Base-by-base conservation (phyloP, 1,140 invertebrate species). In the Diuraphis noxia region DNA sequence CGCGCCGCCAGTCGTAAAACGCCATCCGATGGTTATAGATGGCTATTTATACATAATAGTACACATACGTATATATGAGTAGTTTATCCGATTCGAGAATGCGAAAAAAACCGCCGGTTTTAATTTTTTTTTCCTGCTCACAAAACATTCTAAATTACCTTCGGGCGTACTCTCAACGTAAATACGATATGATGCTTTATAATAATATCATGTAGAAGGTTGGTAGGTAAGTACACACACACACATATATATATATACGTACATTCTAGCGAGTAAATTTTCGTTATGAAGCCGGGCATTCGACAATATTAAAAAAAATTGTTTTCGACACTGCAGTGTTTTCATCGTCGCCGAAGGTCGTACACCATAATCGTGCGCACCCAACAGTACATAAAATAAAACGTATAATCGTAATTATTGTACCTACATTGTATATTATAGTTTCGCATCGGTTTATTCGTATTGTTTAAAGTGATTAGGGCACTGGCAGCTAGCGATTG, bases 401-500 rank as follows among this genome's bases (percentile, higher is more conserved):
- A 72, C 17, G 30, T 79, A 23, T 79, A 21, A 38, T 38, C 36
- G 77, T 38, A 36, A n/a, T 2, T 36, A 19, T 34, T 1, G n/a
- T n/a, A n/a, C n/a, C n/a, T 7, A 21, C n/a, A 77, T 36, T 34
- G 6, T 36, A 30, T 56, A 63, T n/a, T 72, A 72, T 72, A 72
- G 56, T 72, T 72, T 72, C 56, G 56, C 56, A 72, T 72, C 30
- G 56, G 56, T 72, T n/a, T 72, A n/a, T 72, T 72, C 56, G 56
- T 72, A 81, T 81, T 81, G 81, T 84, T 43, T 43, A n/a, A 84
- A 84, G 40, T 84, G 81, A 84, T 41, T 84, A 40, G 81, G 81
- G 81, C 25, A 84, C 38, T 40, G 40, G 81, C 38, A 41, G 81
- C 81, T 40, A 84, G 81, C 81, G 81, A 84, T 84, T 84, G 81